A percentile compares a stretch with the other conserved stretches of the same genome.
Evolutionary conservation across 1,140 invertebrate genomes (phyloP).

Genomic region (Zaprionus africanus): DNA sequence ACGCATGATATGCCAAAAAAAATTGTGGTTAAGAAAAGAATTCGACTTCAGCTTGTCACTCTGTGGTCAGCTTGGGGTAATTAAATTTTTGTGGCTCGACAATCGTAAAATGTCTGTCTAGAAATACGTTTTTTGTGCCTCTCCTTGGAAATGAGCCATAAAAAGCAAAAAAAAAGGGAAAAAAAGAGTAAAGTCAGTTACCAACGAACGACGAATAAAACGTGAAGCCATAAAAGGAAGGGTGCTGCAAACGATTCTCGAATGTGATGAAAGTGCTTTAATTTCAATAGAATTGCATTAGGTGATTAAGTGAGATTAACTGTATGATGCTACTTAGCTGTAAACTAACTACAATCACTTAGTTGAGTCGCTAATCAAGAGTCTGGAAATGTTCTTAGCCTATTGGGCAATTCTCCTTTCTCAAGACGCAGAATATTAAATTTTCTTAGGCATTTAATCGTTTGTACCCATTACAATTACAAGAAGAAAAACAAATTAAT

Average conservation of each 20-base stretch:
- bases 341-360: not conserved
- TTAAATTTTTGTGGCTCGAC: conserved; percentile 63
- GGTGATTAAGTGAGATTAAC: conserved; percentile 33
- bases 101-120: conserved; percentile 46
- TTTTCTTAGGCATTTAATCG: not conserved
- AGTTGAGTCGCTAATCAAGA: not conserved
- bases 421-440: not conserved
- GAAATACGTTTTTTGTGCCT: conserved; percentile 39
- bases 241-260: conserved; percentile 1
- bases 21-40: not conserved
- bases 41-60: not conserved
- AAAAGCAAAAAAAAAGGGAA: not conserved
- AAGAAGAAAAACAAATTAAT: conserved; percentile 54
- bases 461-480: conserved; percentile 16
- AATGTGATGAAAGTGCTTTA: conserved; percentile 41
- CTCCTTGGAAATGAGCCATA: conserved; percentile 44
- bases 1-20: not conserved
- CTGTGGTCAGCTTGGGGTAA: conserved; percentile 39
- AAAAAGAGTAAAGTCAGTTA: not conserved
- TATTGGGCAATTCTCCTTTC: not conserved
- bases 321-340: not conserved
- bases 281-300: conserved; percentile 51
- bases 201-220: not conserved
- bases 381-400: not conserved
- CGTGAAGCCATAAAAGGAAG: not conserved